Conservation (phyloP, 2,797 vertebrate species). For the Gallirallus australis region DNA sequence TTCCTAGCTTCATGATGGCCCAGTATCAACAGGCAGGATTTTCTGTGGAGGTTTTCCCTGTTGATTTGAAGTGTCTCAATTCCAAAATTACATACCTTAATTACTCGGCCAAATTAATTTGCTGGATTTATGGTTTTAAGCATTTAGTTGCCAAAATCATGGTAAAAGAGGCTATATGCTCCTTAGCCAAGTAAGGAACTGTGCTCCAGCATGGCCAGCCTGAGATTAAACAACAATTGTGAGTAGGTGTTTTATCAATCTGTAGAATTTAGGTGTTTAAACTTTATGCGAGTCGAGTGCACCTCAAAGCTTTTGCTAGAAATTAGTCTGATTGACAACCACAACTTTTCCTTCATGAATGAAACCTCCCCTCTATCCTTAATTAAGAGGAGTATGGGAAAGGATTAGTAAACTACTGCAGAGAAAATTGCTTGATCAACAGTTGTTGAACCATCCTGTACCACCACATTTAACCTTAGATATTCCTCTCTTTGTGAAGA, state of each 20-base stretch:
- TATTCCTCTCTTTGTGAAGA: neutral
- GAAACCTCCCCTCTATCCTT: accelerated
- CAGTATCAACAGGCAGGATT: neutral
- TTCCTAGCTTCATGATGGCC: neutral
- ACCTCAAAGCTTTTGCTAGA: neutral
- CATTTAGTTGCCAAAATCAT: neutral
- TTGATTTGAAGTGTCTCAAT: neutral
- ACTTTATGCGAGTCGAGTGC: neutral
- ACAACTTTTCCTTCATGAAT: neutral
- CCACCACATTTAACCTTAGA: neutral
- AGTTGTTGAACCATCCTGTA: neutral
- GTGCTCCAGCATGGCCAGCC: neutral
- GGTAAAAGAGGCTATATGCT: neutral
- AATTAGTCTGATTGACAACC: neutral
- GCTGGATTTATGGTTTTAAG: neutral
- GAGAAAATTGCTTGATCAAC: neutral
- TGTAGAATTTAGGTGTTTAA: neutral
- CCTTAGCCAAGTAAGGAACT: neutral
- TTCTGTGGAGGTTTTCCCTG: neutral
- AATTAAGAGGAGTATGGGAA: neutral
- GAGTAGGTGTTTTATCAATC: neutral
- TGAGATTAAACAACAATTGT: neutral
- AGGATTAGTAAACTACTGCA: neutral
- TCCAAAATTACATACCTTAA: neutral
- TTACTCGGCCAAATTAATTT: neutral